Percentiles rank a stretch among this genome's conserved stretches.
phyloP scores from a whole-genome alignment of 2,797 vertebrate species.

The Phrynocephalus vlangalii region DNA sequence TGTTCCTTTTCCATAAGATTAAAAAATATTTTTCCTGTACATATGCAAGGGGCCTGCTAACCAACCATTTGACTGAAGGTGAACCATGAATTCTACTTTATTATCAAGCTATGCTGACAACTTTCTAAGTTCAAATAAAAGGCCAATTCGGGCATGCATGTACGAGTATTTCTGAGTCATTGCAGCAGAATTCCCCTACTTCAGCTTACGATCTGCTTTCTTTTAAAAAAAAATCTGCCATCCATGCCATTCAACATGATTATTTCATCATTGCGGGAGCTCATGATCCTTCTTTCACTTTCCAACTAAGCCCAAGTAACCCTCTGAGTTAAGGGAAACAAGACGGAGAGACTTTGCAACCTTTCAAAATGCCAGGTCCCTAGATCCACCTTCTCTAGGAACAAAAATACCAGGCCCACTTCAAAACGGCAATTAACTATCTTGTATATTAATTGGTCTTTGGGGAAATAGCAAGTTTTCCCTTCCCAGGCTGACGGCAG shows the following conservation, averaged over 20 bases:
- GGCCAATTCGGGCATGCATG: background rate
- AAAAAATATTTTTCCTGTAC: background rate
- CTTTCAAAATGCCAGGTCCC: background rate
- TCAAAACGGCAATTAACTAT: conserved; percentile 27
- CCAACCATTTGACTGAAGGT: background rate
- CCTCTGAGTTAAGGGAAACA: background rate
- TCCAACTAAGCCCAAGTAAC: background rate
- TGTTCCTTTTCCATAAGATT: background rate
- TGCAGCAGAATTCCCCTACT: background rate
- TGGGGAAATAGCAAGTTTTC: conserved; percentile 19
- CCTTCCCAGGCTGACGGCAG: conserved; percentile 25
- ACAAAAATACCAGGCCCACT: background rate
- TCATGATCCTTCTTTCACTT: background rate
- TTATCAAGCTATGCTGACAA: background rate
- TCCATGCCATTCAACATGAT: background rate
- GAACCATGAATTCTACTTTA: background rate
- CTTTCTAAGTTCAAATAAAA: background rate
- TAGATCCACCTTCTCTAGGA: background rate
- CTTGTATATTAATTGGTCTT: conserved; percentile 29
- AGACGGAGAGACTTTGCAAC: background rate
- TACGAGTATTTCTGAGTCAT: background rate
- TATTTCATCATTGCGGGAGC: background rate
- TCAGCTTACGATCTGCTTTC: background rate
- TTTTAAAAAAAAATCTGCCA: background rate
- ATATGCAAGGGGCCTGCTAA: rapidly evolving